phyloP scores from a whole-genome alignment of 1,140 invertebrate genomes.

The Chionoecetes opilio region DNA sequence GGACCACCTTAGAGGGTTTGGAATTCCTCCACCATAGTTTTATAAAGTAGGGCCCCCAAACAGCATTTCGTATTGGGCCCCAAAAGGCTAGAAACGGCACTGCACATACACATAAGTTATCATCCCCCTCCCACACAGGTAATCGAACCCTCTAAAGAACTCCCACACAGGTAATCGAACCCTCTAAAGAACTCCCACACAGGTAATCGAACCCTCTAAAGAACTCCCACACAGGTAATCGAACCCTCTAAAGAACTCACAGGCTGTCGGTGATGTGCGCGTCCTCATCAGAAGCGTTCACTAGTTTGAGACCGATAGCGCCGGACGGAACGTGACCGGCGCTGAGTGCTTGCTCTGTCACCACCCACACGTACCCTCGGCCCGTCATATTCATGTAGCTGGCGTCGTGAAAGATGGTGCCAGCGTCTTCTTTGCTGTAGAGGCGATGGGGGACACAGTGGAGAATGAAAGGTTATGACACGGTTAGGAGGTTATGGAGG shows the following conservation, averaged over 20 bases:
- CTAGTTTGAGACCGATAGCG: constrained; percentile 92
- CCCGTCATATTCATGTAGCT: constrained; percentile 94
- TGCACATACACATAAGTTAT: no score
- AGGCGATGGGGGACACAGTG: not conserved
- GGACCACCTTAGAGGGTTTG: no score
- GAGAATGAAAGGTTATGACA: not conserved
- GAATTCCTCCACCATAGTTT: no score
- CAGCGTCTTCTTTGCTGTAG: constrained; percentile 93
- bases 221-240: no score
- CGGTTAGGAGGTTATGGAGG: no score
- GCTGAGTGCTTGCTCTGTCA: constrained; percentile 96
- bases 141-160: no score
- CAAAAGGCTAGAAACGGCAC: no score
- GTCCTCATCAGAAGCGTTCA: constrained; percentile 94
- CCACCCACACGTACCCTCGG: constrained; percentile 97
- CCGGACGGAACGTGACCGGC: constrained; percentile 94
- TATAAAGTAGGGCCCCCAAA: no score
- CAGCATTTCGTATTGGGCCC: no score
- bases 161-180: no score
- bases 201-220: no score
- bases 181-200: constrained; percentile 83
- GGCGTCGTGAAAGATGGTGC: constrained; percentile 95
- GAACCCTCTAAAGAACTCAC: constrained; percentile 86
- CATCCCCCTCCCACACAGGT: no score
- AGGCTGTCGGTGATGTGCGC: constrained; percentile 94